These are phyloP conservation scores for Ceuthmochares aereus DNA, from an alignment of 2,113 vertebrate species.

Conservation along the genomic window DNA sequence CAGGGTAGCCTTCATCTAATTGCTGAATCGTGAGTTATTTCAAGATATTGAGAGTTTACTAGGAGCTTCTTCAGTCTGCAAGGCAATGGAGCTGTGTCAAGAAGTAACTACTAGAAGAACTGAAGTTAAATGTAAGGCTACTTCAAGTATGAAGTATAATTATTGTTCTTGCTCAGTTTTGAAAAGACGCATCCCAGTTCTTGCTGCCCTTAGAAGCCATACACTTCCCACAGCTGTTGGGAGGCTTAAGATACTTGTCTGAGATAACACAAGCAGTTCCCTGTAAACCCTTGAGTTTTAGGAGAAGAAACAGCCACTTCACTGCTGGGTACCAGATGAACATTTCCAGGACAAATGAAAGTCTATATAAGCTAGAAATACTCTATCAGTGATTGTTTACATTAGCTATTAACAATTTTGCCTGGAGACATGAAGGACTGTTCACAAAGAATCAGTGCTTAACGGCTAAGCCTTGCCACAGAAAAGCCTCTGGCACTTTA, in stretches of 20 bases:
- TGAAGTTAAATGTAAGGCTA: neutral
- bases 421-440: neutral
- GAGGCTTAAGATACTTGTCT: neutral
- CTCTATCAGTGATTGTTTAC: slow-evolving; percentile 17
- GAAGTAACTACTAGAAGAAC: slow-evolving; percentile 23
- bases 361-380: neutral
- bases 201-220: neutral
- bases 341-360: neutral
- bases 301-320: neutral
- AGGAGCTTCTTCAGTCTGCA: neutral
- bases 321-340: neutral
- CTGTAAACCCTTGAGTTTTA: neutral
- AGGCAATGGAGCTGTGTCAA: neutral
- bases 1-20: neutral
- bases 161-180: neutral
- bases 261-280: neutral
- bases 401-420: slow-evolving; percentile 14
- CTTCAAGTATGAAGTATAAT: slow-evolving; percentile 19
- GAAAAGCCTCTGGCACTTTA: slow-evolving; percentile 56
- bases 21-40: neutral
- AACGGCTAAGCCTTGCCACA: slow-evolving; percentile 11
- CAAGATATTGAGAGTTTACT: neutral
- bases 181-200: neutral
- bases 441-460: slow-evolving; percentile 32
- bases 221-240: neutral